Base-by-base conservation (phyloP, 2,888 invertebrate genomes). In the Gortyna flavago region DNA sequence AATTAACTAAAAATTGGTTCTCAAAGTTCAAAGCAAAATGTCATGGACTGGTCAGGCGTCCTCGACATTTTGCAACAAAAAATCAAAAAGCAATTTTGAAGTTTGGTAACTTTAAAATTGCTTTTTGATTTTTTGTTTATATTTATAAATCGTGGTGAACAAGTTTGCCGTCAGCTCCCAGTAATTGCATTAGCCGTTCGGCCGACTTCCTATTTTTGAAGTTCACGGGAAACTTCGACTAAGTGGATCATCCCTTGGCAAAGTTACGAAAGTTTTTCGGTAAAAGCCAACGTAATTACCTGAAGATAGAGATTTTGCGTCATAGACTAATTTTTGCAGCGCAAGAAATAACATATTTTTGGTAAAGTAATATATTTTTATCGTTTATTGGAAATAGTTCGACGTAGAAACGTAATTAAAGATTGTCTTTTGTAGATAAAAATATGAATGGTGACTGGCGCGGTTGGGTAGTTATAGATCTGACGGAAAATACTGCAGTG, bases 181-280 rank as follows among this genome's bases (percentile, higher is more conserved):
- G 90, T 93, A 93, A 94, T 93, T 92, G 90, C 91, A 90, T 94
- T 93, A 94, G 90, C 86, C 88, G 90, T 89, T 88, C 88, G 83
- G 84, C 86, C 88, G 88, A 89, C 87, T 92, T 91, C 89, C 90
- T 92, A 93, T 93, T 92, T 84, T 93, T 92, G 91, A 93, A 94
- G 92, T 92, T 94, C 90, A 91, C 81, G 85, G 88, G 81, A 81
- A 93, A 94, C 89, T 94, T 90, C 70, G 72, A 77, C 80, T 90
- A 94, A 93, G 93, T 93, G 90, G 94, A 93, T 92, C 91, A 92
- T 90, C 92, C 89, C 88, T 89, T 83, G 88, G 78, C 35, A 57
- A 88, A 86, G 87, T 83, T 90, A 81, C 83, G 69, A 87, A 91
- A 92, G 87, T 92, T 92, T 90, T 89, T 87, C 79, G 80, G 87